Evolutionary conservation across 2,888 invertebrate genomes (phyloP), one percentile per base, ranked within the genome.

Genomic region (Lottia scabra): DNA sequence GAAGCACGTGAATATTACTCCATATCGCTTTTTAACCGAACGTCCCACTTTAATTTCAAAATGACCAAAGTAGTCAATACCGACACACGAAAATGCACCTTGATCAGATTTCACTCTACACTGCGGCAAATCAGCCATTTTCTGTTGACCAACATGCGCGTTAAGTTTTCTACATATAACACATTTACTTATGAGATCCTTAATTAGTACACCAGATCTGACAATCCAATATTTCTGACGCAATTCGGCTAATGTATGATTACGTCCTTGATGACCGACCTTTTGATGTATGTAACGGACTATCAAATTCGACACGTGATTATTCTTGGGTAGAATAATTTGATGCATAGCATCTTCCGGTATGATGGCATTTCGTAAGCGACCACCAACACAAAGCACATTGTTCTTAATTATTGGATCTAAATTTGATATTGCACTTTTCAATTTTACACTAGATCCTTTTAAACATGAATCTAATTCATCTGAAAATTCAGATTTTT

Each of bases 121-220:
- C 46, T 19, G 68, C 26, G 75, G 75, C 2, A 75, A 44, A 48
- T 73, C 65, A 15, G 75, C 45, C 72, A 72, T 75, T 43, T 67
- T 72, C 43, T 75, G 72, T 30, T 66, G 10, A n/a, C 46, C 26
- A 6, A 30, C 10, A 19, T 65, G 65, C 13, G 65, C 19, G 19
- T 65, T 46, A 12, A 64, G 30, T 43, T 43, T 27, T 43, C 43
- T 27, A 43, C 65, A 65, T 19, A 19, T 27, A 15, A 65, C 43
- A 43, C 65, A 65, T 19, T 65, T 27, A 4, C 16, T n/a, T 15
- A 71, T 43, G n/a, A 48, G n/a, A 13, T n/a, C 26, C 30, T 68
- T 71, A 15, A 74, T 23, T 15, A 56, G 8, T n/a, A 19, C 13
- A 10, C 26, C 13, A 8, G 62, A 64, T 16, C 69, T 48, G 8